Conservation (phyloP, 35 echinoderm and acorn worm genomes). For the Eucidaris tribuloides region DNA sequence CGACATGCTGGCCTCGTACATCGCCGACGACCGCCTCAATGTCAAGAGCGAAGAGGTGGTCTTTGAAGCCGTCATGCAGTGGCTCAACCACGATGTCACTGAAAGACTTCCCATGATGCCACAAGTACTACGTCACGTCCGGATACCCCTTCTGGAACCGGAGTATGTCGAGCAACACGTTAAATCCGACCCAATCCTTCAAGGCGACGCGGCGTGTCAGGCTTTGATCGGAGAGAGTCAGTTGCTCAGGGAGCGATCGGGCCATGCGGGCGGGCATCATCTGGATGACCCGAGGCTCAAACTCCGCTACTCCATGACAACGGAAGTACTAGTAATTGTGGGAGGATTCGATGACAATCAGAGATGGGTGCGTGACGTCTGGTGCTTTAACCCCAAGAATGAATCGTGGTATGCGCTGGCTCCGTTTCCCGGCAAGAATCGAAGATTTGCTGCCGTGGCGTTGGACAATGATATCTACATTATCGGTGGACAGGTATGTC, state of each 20-base stretch:
- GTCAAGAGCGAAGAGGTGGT: slow-evolving; percentile 84
- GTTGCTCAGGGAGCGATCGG: slow-evolving; percentile 46
- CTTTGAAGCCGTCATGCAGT: slow-evolving; percentile 74
- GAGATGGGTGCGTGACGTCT: slow-evolving; percentile 83
- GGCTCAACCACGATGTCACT: slow-evolving; percentile 58
- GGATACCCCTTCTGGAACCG: slow-evolving; percentile 87
- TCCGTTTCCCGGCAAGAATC: slow-evolving; percentile 84
- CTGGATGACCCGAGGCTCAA: slow-evolving; percentile 71
- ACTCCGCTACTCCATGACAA: slow-evolving; percentile 91
- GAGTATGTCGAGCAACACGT: slow-evolving; percentile 46
- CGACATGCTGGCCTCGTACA: slow-evolving; percentile 41
- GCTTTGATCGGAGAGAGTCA: slow-evolving; percentile 49
- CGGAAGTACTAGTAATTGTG: slow-evolving; percentile 82
- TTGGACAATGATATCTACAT: slow-evolving; percentile 93
- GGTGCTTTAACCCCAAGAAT: slow-evolving; percentile 76
- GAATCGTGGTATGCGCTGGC: slow-evolving; percentile 74
- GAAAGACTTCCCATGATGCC: slow-evolving; percentile 14
- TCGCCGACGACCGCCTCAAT: slow-evolving; percentile 80
- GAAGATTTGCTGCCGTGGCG: slow-evolving; percentile 79
- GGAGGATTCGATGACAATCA: slow-evolving; percentile 90
- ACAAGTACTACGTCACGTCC: slow-evolving; percentile 55
- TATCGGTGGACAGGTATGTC: slow-evolving; percentile 73
- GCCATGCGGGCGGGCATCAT: slow-evolving; percentile 44
- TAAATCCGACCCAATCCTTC: slow-evolving; percentile 47
- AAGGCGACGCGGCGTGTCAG: slow-evolving; percentile 5